phyloP scores from a whole-genome alignment of 1,140 invertebrate species.

The Copidosoma floridanum region DNA sequence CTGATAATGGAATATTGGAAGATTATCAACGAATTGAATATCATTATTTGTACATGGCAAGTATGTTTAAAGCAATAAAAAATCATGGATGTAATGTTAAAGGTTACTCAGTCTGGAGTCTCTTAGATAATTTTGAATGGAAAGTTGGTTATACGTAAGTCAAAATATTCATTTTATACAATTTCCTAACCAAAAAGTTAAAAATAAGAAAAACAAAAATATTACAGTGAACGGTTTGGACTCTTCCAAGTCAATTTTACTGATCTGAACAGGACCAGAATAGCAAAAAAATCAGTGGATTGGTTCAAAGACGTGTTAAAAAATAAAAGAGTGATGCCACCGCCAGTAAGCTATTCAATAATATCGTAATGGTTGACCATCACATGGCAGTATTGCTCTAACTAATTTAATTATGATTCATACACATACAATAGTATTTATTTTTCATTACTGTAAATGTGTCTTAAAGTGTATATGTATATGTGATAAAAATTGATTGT shows the following conservation, averaged over 20 bases:
- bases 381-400: no score
- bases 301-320: conserved; percentile 63
- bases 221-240: conserved; percentile 68
- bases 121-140: conserved; percentile 84
- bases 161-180: not conserved
- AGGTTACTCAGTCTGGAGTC: conserved; percentile 69
- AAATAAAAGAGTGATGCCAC: no score
- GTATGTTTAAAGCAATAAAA: conserved; percentile 39
- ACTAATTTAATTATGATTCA: no score
- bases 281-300: conserved; percentile 67
- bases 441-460: no score
- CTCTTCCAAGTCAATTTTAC: conserved; percentile 73
- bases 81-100: conserved; percentile 20
- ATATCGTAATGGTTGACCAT: no score
- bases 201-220: not conserved
- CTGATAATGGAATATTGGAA: conserved; percentile 60
- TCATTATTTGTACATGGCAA: conserved; percentile 57
- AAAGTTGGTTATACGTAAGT: conserved; percentile 63
- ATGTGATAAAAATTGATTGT: no score
- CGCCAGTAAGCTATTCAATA: no score
- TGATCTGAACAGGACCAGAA: conserved; percentile 63
- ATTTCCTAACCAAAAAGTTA: not conserved
- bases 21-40: conserved; percentile 55
- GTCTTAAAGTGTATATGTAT: no score
- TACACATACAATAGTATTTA: no score